A percentile compares a stretch with the other conserved stretches of the same genome.
These are phyloP conservation scores for Ranitomeya variabilis DNA, from an alignment of 2,113 vertebrate species.

Conservation along the genomic window DNA sequence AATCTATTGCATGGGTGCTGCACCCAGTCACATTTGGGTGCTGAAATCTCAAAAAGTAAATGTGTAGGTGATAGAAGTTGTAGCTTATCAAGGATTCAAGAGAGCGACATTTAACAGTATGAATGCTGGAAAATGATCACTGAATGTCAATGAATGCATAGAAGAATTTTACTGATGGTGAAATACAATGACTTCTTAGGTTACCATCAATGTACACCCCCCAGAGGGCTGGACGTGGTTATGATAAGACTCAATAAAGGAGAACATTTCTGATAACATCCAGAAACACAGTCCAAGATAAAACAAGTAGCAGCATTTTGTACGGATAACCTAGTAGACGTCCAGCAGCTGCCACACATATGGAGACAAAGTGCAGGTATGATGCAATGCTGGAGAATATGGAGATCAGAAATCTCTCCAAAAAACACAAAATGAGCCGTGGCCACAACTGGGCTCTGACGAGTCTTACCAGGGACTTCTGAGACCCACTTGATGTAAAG, in stretches of 20 bases:
- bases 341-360: constrained; percentile 22
- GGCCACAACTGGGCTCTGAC: neutral
- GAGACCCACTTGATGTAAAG: neutral
- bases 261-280: neutral
- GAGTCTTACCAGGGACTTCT: neutral
- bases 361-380: constrained; percentile 27
- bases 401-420: constrained; percentile 8
- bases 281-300: neutral
- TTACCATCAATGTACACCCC: neutral
- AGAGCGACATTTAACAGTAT: neutral
- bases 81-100: neutral
- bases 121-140: constrained; percentile 28
- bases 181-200: neutral
- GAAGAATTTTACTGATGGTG: constrained; percentile 18
- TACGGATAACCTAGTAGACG: neutral
- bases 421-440: neutral
- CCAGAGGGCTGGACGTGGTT: neutral
- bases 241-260: neutral
- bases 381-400: constrained; percentile 31
- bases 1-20: constrained; percentile 11
- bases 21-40: neutral
- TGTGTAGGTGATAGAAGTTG: neutral
- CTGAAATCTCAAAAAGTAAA: neutral
- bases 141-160: constrained; percentile 18
- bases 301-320: constrained; percentile 40